Evolutionary conservation across 2,888 invertebrate genomes (phyloP).

Genomic region (Xanthia icteritia): DNA sequence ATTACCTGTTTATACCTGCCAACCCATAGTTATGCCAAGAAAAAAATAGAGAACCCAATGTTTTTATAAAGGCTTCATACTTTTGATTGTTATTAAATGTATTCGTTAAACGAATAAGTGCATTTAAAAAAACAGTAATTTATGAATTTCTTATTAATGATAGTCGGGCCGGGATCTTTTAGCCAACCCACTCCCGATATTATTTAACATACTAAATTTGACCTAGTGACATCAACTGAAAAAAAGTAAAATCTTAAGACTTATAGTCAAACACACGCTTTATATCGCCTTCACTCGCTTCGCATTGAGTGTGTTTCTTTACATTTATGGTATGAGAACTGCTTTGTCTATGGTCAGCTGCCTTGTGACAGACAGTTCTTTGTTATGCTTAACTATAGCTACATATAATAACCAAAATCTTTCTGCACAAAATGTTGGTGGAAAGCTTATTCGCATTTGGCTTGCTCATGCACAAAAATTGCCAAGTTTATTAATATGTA

Average conservation of each 20-base stretch:
- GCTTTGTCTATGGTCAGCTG: slow-evolving; percentile 46
- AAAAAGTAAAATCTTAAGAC: too few species aligned
- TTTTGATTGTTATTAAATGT: too few species aligned
- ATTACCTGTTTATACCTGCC: too few species aligned
- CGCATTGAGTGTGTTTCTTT: slow-evolving; percentile 3
- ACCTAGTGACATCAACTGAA: neutral
- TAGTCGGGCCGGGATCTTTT: too few species aligned
- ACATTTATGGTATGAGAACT: slow-evolving; percentile 22
- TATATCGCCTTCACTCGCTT: slow-evolving; percentile 11
- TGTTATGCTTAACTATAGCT: slow-evolving; percentile 26
- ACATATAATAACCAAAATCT: slow-evolving; percentile 11
- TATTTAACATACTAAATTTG: too few species aligned
- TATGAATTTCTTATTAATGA: too few species aligned
- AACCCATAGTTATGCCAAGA: too few species aligned
- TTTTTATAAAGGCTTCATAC: too few species aligned
- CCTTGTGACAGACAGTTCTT: slow-evolving; percentile 36
- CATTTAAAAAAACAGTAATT: too few species aligned
- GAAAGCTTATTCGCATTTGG: slow-evolving; percentile 10
- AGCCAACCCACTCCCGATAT: too few species aligned
- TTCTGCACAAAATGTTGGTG: slow-evolving; percentile 6
- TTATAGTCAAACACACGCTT: slow-evolving; percentile 3
- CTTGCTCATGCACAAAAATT: neutral
- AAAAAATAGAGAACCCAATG: too few species aligned
- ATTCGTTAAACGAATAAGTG: too few species aligned
- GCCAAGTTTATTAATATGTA: neutral